These are phyloP conservation scores for Rhynchomys soricoides DNA, from an alignment of 2,113 vertebrate genomes.

Conservation along the genomic window DNA sequence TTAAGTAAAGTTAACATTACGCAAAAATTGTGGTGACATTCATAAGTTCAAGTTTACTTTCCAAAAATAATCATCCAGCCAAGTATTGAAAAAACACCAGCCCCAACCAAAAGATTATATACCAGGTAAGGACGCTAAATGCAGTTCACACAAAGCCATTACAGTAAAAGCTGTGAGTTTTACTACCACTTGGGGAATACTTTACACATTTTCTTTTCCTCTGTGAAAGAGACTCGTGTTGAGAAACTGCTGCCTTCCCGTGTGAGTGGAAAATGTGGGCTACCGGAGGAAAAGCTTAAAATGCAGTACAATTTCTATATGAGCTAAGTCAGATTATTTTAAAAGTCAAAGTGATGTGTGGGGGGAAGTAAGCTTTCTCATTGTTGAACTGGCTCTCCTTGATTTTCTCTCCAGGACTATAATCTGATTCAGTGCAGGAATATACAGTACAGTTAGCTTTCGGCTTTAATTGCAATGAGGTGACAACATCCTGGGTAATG, in stretches of 20 bases:
- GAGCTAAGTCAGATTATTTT: slow-evolving; percentile 59
- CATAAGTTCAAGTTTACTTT: slow-evolving; percentile 66
- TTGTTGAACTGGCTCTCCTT: slow-evolving; percentile 58
- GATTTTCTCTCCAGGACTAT: slow-evolving; percentile 78
- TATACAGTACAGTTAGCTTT: slow-evolving; percentile 87
- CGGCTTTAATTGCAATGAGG: slow-evolving; percentile 90
- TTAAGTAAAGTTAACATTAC: slow-evolving; percentile 45
- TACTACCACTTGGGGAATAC: slow-evolving; percentile 71
- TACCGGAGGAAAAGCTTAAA: slow-evolving; percentile 42
- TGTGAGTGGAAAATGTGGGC: slow-evolving; percentile 55
- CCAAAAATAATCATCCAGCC: slow-evolving; percentile 56
- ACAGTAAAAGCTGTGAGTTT: slow-evolving; percentile 75
- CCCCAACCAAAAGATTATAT: slow-evolving; percentile 55
- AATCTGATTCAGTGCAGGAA: slow-evolving; percentile 82
- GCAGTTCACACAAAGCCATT: slow-evolving; percentile 67
- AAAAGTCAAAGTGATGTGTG: slow-evolving; percentile 58
- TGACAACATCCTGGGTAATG: slow-evolving; percentile 90
- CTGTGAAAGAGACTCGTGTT: slow-evolving; percentile 64
- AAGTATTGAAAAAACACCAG: slow-evolving; percentile 35
- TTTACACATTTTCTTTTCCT: slow-evolving; percentile 76
- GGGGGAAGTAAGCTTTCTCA: slow-evolving; percentile 44
- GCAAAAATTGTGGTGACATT: slow-evolving; percentile 44
- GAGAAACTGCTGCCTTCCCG: slow-evolving; percentile 43
- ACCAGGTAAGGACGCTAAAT: slow-evolving; percentile 64
- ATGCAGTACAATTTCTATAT: slow-evolving; percentile 60